Base-by-base conservation (phyloP, 1,140 invertebrate species). In the Zophobas atratus region DNA sequence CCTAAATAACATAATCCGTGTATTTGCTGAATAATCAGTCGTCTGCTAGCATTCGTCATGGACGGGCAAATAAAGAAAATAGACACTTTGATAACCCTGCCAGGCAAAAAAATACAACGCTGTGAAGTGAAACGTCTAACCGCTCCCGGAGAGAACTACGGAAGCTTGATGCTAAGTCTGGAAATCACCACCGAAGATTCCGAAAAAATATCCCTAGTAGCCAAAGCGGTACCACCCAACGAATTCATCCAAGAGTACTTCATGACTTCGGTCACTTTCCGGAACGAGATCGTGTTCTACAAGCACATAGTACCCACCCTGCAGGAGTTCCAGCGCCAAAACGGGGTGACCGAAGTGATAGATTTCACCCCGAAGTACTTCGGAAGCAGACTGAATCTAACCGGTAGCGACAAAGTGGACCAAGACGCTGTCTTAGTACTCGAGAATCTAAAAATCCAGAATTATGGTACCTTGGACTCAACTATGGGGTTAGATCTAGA, bases 191-290 rank as follows among this genome's bases (percentile, higher is more conserved):
- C n/a, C n/a, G n/a, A n/a, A n/a, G n/a, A n/a, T n/a, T n/a, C n/a
- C n/a, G n/a, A n/a, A n/a, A n/a, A n/a, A n/a, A n/a, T n/a, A n/a
- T n/a, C n/a, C n/a, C n/a, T n/a, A n/a, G 85, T 89, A 1, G 88
- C 86, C 1, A 89, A 89, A 76, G 85, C 84, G 80, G 79, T 80
- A 8, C 87, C 87, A 0, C 81, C 81, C 1, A 87, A 83, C 0
- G 83, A 86, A 1, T 81, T 82, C 1, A 84, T 87, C 38, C 80
- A 79, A 6, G 51, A 81, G 8, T 39, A 86, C 0, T 88, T 86
- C 63, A 84, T 88, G 46, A 85, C 81, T 67, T 75, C 79, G 0
- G 85, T 82, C 2, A 88, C 87, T 2, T 87, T 88, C 38, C 81
- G 77, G 34, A 88, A 87, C 57, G 83, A 84, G 81, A 77, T 82